Evolutionary conservation across 2,888 invertebrate species (phyloP).

Genomic region (Anorthoa munda): DNA sequence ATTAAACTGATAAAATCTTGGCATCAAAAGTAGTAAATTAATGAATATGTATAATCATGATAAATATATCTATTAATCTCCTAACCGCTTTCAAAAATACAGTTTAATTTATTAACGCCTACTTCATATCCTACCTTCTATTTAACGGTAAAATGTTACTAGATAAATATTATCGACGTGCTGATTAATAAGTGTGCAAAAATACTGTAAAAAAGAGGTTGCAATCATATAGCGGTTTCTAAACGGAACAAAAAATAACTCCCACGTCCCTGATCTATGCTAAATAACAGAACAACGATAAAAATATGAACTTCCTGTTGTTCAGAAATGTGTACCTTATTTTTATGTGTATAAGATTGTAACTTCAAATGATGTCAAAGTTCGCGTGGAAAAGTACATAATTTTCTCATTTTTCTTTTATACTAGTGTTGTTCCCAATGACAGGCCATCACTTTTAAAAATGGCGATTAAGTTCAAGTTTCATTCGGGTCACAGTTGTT

Average conservation of each 20-base stretch:
- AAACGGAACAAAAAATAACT: slow-evolving; percentile 59
- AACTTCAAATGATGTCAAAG: slow-evolving; percentile 1
- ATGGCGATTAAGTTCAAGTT: slow-evolving; percentile 49
- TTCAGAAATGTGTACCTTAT: slow-evolving; percentile 34
- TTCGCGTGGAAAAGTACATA: slow-evolving; percentile 14
- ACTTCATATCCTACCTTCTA: slow-evolving; percentile 5
- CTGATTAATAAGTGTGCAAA: slow-evolving; percentile 14
- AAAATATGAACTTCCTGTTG: slow-evolving; percentile 39
- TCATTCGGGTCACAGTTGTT: slow-evolving; percentile 12
- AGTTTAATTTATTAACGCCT: slow-evolving; percentile 44
- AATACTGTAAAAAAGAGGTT: slow-evolving; percentile 42
- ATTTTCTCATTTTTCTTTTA: slow-evolving; percentile 45
- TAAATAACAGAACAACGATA: slow-evolving; percentile 48
- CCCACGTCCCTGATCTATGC: slow-evolving; percentile 70
- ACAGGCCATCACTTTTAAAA: slow-evolving; percentile 21
- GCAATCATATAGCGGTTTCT: slow-evolving; percentile 54
- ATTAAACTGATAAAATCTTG: slow-evolving; percentile 44
- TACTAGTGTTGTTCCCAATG: slow-evolving; percentile 33
- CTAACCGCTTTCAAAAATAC: slow-evolving; percentile 37
- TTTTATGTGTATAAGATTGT: not conserved
- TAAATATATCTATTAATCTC: slow-evolving; percentile 24
- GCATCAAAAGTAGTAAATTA: slow-evolving; percentile 1
- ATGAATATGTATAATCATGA: slow-evolving; percentile 32
- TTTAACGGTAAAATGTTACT: slow-evolving; percentile 44
- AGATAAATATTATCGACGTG: slow-evolving; percentile 27